Evolutionary conservation across 2,113 vertebrate genomes (phyloP).

Genomic region (Sylvia atricapilla): DNA sequence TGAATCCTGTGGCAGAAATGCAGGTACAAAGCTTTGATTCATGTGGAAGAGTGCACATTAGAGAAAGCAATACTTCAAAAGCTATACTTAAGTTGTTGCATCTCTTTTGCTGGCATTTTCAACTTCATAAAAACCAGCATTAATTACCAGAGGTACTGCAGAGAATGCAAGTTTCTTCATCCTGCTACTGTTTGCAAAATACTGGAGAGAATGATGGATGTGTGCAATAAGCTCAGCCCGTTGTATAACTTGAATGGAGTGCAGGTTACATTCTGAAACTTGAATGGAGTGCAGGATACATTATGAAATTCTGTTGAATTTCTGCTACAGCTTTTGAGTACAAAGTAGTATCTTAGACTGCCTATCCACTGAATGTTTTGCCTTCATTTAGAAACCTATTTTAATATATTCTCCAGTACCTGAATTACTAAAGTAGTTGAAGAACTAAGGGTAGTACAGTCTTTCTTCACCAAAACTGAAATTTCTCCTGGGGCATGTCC

Average conservation of each 20-base stretch:
- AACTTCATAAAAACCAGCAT: not conserved
- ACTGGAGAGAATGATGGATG: not conserved
- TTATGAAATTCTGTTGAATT: not conserved
- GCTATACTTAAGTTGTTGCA: not conserved
- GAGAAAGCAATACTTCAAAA: not conserved
- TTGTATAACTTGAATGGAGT: not conserved
- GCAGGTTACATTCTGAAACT: not conserved
- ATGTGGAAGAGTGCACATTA: not conserved
- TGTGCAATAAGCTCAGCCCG: not conserved
- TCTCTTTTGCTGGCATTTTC: slow-evolving; percentile 18
- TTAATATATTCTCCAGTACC: not conserved
- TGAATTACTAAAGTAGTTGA: not conserved
- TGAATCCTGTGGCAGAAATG: not conserved
- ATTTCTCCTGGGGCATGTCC: not conserved
- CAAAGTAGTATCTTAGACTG: not conserved
- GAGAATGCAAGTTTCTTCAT: not conserved
- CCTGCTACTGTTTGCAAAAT: not conserved
- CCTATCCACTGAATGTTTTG: not conserved
- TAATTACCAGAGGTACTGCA: not conserved
- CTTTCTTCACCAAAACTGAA: not conserved
- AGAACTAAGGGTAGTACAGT: not conserved
- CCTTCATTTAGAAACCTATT: not conserved
- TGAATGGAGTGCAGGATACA: not conserved
- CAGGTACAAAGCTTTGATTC: not conserved
- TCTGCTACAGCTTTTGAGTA: not conserved